phyloP scores from a whole-genome alignment of 2,113 vertebrate genomes.

The Channa maculata region DNA sequence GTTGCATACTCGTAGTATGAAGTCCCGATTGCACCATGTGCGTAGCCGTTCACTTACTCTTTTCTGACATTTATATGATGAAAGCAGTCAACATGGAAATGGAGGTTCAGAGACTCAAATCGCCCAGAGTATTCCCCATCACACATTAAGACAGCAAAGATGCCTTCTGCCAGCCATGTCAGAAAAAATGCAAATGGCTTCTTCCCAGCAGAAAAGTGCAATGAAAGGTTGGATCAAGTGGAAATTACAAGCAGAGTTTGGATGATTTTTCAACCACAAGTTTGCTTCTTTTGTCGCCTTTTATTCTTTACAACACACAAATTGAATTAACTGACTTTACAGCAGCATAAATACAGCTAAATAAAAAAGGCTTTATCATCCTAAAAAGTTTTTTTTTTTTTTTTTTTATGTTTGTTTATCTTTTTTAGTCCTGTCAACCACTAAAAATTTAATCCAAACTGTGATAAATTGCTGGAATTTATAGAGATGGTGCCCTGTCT shows the following conservation, averaged over 20 bases:
- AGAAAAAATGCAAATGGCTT: slow-evolving; percentile 29
- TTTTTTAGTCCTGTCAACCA: too few species aligned
- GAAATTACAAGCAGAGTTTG: slow-evolving; percentile 8
- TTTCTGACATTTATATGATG: slow-evolving; percentile 64
- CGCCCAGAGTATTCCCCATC: slow-evolving; percentile 12
- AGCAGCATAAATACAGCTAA: background rate
- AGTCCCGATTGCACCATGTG: background rate
- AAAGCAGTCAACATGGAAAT: slow-evolving; percentile 45
- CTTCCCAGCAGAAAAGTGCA: slow-evolving; percentile 9
- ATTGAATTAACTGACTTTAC: background rate
- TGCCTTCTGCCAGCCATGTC: slow-evolving; percentile 35
- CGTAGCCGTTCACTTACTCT: slow-evolving; percentile 10
- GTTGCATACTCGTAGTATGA: background rate
- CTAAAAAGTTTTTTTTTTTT: background rate
- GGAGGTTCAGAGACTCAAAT: slow-evolving; percentile 33
- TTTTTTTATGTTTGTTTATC: too few species aligned
- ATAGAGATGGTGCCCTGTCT: background rate
- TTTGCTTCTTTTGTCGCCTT: background rate
- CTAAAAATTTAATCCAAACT: too few species aligned
- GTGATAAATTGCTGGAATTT: too few species aligned
- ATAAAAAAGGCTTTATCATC: background rate
- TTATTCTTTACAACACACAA: too few species aligned
- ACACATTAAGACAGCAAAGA: background rate
- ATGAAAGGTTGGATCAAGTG: slow-evolving; percentile 16
- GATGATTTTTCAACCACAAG: background rate